These are phyloP conservation scores for Pangasianodon gigas DNA, from an alignment of 2,113 vertebrate species.

Conservation along the genomic window DNA sequence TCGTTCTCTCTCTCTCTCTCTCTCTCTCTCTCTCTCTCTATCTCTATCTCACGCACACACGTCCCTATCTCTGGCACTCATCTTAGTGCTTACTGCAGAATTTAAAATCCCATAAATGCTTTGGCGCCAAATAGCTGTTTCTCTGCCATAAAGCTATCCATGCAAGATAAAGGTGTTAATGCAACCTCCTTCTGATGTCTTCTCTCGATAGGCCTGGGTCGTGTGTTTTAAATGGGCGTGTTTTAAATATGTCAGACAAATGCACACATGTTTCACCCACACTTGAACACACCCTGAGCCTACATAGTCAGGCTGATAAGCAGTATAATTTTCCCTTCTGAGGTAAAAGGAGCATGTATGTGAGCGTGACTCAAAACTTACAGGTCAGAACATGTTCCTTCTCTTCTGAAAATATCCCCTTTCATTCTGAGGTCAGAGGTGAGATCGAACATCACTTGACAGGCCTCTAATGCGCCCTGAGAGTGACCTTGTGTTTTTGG, in stretches of 20 bases:
- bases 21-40: too few relatives aligned
- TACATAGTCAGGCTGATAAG: not conserved
- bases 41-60: not conserved
- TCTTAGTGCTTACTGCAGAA: constrained; percentile 11
- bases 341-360: constrained; percentile 4
- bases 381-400: constrained; percentile 39
- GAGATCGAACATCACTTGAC: constrained; percentile 18
- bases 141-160: not conserved
- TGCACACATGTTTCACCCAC: not conserved
- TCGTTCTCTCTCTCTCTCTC: constrained; percentile 30
- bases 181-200: not conserved
- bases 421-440: constrained; percentile 5
- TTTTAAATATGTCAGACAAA: not conserved
- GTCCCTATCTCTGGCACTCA: constrained; percentile 10
- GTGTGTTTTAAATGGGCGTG: constrained; percentile 4
- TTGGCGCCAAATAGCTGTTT: constrained; percentile 10
- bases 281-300: not conserved
- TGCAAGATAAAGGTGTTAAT: constrained; percentile 5
- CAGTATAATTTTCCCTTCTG: not conserved
- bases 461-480: not conserved
- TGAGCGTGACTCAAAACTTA: constrained; percentile 24
- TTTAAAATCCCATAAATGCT: constrained; percentile 41
- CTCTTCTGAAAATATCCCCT: constrained; percentile 16
- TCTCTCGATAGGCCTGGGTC: not conserved
- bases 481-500: constrained; percentile 13